These are phyloP conservation scores for Brenthis daphne DNA, from an alignment of 2,888 invertebrate genomes.

Conservation along the genomic window DNA sequence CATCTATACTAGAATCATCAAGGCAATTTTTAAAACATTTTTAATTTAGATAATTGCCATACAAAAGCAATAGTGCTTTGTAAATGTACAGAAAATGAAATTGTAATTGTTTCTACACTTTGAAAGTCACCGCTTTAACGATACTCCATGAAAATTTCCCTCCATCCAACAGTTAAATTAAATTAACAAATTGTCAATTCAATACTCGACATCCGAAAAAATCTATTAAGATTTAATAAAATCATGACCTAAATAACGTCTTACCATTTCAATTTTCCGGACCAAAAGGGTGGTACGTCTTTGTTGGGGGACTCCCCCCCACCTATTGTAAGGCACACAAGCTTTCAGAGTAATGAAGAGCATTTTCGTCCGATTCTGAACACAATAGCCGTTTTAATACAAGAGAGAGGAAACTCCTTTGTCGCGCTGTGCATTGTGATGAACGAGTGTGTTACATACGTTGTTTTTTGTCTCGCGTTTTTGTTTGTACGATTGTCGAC, in stretches of 20 bases:
- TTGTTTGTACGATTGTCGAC: constrained; percentile 72
- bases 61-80: too few species aligned
- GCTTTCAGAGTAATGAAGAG: constrained; percentile 84
- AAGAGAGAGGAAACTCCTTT: constrained; percentile 78
- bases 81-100: too few species aligned
- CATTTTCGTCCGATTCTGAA: constrained; percentile 82
- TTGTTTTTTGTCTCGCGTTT: constrained; percentile 57
- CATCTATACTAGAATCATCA: too few species aligned
- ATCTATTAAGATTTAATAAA: constrained; percentile 78
- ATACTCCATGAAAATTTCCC: too few species aligned
- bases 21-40: too few species aligned
- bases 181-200: constrained; percentile 1
- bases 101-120: too few species aligned
- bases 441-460: constrained; percentile 72
- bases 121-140: too few species aligned
- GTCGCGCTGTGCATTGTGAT: constrained; percentile 69
- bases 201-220: constrained; percentile 40
- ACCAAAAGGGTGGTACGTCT: constrained; percentile 78
- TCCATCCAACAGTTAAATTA: not conserved
- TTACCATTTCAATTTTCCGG: constrained; percentile 82
- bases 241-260: constrained; percentile 81
- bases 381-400: constrained; percentile 79
- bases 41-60: too few species aligned
- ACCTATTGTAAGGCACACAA: constrained; percentile 80
- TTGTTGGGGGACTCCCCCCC: constrained; percentile 59